Percentiles rank a stretch among this genome's conserved stretches.
These are phyloP conservation scores for Aplodontia rufa DNA, from an alignment of 2,113 vertebrate species.

Conservation along the genomic window DNA sequence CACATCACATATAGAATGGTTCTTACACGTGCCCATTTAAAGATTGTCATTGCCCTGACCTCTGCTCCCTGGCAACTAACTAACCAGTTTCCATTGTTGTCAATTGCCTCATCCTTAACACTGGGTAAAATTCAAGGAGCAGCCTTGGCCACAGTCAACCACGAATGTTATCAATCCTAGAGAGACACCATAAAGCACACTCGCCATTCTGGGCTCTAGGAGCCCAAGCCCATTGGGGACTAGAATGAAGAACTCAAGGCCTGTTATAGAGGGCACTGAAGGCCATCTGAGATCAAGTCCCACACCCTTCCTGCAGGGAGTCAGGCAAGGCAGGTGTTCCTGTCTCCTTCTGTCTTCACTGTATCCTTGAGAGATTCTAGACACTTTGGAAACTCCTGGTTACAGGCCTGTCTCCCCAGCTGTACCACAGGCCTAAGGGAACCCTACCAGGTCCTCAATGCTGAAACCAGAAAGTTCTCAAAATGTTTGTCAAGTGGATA, in stretches of 20 bases:
- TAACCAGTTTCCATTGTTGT: background rate
- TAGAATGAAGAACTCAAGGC: background rate
- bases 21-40: background rate
- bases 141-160: too few relatives aligned
- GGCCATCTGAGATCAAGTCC: background rate
- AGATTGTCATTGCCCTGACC: background rate
- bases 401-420: background rate
- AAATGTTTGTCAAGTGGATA: too few relatives aligned
- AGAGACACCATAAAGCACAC: background rate
- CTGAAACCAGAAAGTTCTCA: background rate
- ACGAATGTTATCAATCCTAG: too few relatives aligned
- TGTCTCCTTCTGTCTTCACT: background rate
- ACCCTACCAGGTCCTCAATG: too few relatives aligned
- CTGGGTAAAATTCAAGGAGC: too few relatives aligned
- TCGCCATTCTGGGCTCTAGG: fast-evolving
- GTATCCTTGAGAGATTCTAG: background rate
- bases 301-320: background rate
- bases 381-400: background rate
- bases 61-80: background rate
- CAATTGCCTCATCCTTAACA: background rate
- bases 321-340: background rate
- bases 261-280: background rate
- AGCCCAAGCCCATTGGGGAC: too few relatives aligned
- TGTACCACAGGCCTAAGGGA: background rate
- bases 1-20: background rate